Percentiles rank a stretch among this genome's conserved stretches.
Conservation (phyloP, 2,888 invertebrate genomes). For the Phania funesta region DNA sequence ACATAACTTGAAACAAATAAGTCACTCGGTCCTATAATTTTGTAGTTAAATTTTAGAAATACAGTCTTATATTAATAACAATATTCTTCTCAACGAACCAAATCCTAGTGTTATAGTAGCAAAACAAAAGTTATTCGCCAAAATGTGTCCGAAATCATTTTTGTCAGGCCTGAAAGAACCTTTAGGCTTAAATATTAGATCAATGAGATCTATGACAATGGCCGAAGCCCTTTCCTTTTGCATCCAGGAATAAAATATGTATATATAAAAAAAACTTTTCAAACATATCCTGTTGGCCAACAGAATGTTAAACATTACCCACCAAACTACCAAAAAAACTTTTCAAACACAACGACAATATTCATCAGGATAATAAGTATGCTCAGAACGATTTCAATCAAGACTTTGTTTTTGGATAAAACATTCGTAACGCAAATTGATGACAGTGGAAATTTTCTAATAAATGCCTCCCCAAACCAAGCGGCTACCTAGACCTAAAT, state of each 20-base stretch:
- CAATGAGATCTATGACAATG: background rate
- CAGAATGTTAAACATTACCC: background rate
- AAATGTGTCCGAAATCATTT: slow-evolving; percentile 12
- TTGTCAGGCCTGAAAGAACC: background rate
- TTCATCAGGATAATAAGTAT: background rate
- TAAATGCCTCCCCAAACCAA: slow-evolving; percentile 21
- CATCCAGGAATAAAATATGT: too few species aligned
- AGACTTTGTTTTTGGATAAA: slow-evolving; percentile 23
- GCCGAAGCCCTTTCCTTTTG: too few species aligned
- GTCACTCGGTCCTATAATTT: background rate
- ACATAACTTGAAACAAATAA: slow-evolving; percentile 53
- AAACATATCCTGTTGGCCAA: background rate
- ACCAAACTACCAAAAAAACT: background rate
- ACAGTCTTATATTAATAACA: slow-evolving; percentile 59
- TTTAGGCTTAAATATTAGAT: background rate
- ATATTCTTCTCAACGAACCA: slow-evolving; percentile 20
- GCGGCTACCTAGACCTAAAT: slow-evolving; percentile 37
- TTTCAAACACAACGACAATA: too few species aligned
- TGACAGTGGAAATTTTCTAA: slow-evolving; percentile 33
- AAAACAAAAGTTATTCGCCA: slow-evolving; percentile 8
- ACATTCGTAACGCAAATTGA: slow-evolving; percentile 12
- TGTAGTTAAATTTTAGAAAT: slow-evolving; percentile 60
- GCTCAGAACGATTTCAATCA: slow-evolving; percentile 1
- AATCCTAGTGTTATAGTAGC: slow-evolving; percentile 10
- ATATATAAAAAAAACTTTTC: background rate